These are phyloP conservation scores for Drosophila micromelanica DNA, from an alignment of 1,140 invertebrate genomes.

Conservation along the genomic window DNA sequence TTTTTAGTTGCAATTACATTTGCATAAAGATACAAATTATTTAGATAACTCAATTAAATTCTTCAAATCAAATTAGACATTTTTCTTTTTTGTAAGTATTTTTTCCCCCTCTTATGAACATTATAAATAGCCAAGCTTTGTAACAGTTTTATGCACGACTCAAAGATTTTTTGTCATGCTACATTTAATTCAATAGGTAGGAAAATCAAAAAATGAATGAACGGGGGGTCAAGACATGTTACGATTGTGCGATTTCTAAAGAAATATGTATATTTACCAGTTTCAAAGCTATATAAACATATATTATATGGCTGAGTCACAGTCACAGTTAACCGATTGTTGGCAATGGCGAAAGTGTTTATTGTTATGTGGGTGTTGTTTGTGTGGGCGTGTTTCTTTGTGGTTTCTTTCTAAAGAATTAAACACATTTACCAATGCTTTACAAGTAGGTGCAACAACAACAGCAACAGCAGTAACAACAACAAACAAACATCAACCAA, in stretches of 20 bases:
- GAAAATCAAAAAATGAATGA: slow-evolving; percentile 20
- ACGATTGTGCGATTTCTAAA: slow-evolving; percentile 55
- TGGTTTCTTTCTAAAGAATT: slow-evolving; percentile 60
- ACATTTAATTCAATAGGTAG: slow-evolving; percentile 5
- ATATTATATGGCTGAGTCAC: neutral
- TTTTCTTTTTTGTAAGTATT: neutral
- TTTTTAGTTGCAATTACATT: too few species aligned
- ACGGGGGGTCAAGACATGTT: slow-evolving; percentile 34
- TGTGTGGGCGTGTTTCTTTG: slow-evolving; percentile 40
- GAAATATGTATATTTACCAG: slow-evolving; percentile 37
- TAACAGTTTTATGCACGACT: slow-evolving; percentile 4
- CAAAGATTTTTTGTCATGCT: slow-evolving; percentile 18
- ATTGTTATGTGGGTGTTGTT: slow-evolving; percentile 18
- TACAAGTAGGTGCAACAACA: slow-evolving; percentile 55
- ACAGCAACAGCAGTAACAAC: slow-evolving; percentile 26
- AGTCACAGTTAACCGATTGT: neutral
- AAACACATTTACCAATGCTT: slow-evolving; percentile 41
- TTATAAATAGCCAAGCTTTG: slow-evolving; percentile 2
- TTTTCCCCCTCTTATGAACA: neutral
- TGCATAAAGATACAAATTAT: too few species aligned
- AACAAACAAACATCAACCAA: slow-evolving; percentile 8
- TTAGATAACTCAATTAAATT: too few species aligned
- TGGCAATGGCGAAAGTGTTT: slow-evolving; percentile 39
- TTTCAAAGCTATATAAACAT: neutral
- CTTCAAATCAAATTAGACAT: too few species aligned